Conservation (phyloP, 2,888 invertebrate species). For the Eupithecia pulchellata region DNA sequence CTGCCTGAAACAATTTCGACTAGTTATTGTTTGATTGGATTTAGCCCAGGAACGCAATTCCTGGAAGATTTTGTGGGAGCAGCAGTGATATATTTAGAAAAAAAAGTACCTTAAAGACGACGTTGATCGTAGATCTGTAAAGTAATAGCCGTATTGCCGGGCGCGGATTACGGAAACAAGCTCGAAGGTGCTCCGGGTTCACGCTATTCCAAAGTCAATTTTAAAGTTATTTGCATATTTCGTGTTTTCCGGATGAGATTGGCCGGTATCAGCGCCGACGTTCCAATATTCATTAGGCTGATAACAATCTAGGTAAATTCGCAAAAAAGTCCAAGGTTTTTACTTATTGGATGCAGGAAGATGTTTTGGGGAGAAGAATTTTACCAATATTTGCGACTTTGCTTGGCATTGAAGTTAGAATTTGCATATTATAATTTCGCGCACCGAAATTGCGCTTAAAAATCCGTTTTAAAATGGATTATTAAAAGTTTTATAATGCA, state of each 20-base stretch:
- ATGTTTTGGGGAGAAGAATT: background rate
- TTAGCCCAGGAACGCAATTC: background rate
- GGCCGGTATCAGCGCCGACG: constrained; percentile 50
- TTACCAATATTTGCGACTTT: background rate
- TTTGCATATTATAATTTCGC: background rate
- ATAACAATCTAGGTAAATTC: constrained; percentile 46
- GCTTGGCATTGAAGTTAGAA: background rate
- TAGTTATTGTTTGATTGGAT: background rate
- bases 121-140: constrained; percentile 4
- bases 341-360: constrained; percentile 19
- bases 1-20: background rate
- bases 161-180: constrained; percentile 44
- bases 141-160: constrained; percentile 15
- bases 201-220: constrained; percentile 65
- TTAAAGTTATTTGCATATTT: constrained; percentile 74
- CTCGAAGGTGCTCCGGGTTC: constrained; percentile 46
- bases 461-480: background rate
- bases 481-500: background rate
- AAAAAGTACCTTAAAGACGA: background rate
- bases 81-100: background rate
- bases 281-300: constrained; percentile 56
- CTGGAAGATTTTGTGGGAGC: background rate
- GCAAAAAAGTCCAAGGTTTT: constrained; percentile 25
- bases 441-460: background rate
- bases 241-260: constrained; percentile 60